Percentiles rank a stretch among this genome's conserved stretches.
phyloP scores from a whole-genome alignment of 2,113 vertebrate genomes.

The Pampusana beccarii region DNA sequence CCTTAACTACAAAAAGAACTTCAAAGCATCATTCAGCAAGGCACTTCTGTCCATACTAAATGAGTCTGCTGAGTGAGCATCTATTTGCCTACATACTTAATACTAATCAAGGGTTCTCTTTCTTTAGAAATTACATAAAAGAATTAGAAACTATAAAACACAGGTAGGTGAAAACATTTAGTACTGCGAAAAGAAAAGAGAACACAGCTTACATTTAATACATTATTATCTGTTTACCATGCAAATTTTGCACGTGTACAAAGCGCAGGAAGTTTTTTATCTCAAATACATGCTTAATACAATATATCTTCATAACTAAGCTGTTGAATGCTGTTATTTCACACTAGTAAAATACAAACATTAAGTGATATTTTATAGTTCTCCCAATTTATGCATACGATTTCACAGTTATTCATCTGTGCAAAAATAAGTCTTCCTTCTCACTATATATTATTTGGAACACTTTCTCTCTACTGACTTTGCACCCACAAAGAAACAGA shows the following conservation, averaged over 20 bases:
- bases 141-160: not conserved
- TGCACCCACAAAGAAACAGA: not conserved
- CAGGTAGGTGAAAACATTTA: not conserved
- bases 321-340: not conserved
- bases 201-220: not conserved
- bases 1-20: not conserved
- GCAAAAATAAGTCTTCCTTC: not conserved
- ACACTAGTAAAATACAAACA: not conserved
- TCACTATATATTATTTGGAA: not conserved
- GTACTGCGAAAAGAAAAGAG: not conserved
- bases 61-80: not conserved
- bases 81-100: not conserved
- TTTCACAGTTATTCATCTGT: not conserved
- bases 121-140: not conserved
- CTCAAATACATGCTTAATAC: not conserved
- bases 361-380: not conserved
- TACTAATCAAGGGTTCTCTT: not conserved
- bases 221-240: not conserved
- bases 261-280: not conserved
- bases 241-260: not conserved
- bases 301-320: not conserved
- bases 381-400: not conserved
- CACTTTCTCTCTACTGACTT: not conserved
- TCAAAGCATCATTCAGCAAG: not conserved
- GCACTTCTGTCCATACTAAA: not conserved